Evolutionary conservation across 2,888 invertebrate species (phyloP).

Genomic region (Sarcophaga caerulescens): DNA sequence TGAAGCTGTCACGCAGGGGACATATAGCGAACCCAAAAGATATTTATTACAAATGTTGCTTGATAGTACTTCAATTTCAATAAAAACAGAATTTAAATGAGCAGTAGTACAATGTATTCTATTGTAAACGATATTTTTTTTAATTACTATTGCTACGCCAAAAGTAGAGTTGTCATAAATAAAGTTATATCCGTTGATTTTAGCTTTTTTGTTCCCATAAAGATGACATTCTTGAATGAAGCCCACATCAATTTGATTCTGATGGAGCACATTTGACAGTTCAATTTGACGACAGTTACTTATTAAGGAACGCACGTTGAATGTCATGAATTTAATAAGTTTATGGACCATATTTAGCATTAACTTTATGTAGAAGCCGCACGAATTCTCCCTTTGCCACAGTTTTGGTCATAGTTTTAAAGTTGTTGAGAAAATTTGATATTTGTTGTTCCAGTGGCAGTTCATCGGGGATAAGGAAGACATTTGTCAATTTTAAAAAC

Average conservation of each 20-base stretch:
- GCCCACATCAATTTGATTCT: neutral
- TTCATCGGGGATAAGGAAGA: neutral
- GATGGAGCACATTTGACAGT: too few relatives aligned
- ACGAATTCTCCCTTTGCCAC: constrained; percentile 4
- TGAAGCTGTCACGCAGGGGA: neutral
- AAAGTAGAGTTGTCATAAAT: neutral
- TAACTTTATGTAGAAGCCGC: neutral
- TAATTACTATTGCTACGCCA: too few relatives aligned
- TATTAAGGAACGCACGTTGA: constrained; percentile 16
- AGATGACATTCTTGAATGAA: constrained; percentile 22
- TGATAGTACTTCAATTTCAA: constrained; percentile 1
- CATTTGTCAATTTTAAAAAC: too few relatives aligned
- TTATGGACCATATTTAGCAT: constrained; percentile 1
- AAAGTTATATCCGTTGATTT: neutral
- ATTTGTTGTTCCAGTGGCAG: neutral
- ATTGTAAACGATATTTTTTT: too few relatives aligned
- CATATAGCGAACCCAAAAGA: neutral
- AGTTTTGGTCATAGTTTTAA: constrained; percentile 4
- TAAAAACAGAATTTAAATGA: neutral
- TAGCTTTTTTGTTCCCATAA: neutral
- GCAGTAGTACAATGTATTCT: too few relatives aligned
- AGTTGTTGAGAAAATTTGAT: neutral
- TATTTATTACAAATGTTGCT: neutral
- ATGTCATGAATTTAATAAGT: neutral
- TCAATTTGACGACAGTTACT: neutral